Base-by-base conservation (phyloP, 2,888 invertebrate species). In the Lymantria dispar region DNA sequence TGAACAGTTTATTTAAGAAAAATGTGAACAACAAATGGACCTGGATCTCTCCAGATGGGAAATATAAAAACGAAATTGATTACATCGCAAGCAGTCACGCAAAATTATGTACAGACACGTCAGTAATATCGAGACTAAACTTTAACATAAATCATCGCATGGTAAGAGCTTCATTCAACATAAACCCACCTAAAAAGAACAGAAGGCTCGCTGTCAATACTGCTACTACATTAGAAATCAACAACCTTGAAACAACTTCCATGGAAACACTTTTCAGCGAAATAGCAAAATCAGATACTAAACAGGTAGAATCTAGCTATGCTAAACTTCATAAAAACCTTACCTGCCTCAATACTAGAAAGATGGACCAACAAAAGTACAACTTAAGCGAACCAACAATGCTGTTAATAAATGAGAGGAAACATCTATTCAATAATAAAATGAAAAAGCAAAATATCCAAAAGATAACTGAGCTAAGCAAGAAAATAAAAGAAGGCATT, bases 1-100 rank as follows among this genome's bases (percentile, higher is more conserved):
- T n/a, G n/a, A n/a, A n/a, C n/a, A n/a, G n/a, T n/a, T n/a, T n/a
- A n/a, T n/a, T n/a, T n/a, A n/a, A n/a, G n/a, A n/a, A n/a, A n/a
- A n/a, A n/a, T n/a, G n/a, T n/a, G n/a, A n/a, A n/a, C n/a, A n/a
- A n/a, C n/a, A 30, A 30, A 30, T 30, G 30, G 30, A 30, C 40
- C 10, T 62, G 56, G 56, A 38, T 50, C 3, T 56, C 54, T 40
- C 53, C 56, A 41, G 53, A 56, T 15, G 46, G 50, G 7, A 47
- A 38, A 2, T 9, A 22, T 12, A 54, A 45, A 52, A 58, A 58
- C 15, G 58, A 58, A 49, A 58, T 54, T 12, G 50, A 56, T 45
- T 59, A 49, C 37, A 48, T 48, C 31, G 41, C 45, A 46, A 48
- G 43, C 10, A 52, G 48, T 40, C 39, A 48, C 39, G 3, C 33